Evolutionary conservation across 2,888 invertebrate genomes (phyloP).

Genomic region (Spicauda simplicius): DNA sequence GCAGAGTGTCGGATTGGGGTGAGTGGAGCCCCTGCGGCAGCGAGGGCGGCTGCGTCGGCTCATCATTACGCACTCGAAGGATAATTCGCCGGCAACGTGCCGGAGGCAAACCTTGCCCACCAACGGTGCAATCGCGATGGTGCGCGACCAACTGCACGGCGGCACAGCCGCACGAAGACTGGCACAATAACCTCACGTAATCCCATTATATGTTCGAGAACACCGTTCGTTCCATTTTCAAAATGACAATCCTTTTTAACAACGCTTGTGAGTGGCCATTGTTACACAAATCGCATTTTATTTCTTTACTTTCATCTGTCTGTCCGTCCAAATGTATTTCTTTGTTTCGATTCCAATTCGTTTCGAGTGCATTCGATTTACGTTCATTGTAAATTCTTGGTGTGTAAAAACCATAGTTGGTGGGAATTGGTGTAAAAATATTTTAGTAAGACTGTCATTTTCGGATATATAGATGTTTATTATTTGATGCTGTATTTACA

Average conservation of each 20-base stretch:
- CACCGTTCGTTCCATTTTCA: conserved; percentile 38
- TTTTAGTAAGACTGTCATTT: conserved; percentile 74
- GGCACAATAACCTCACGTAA: conserved; percentile 79
- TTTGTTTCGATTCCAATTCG: conserved; percentile 52
- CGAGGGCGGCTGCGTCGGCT: conserved; percentile 96
- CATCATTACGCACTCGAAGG: conserved; percentile 91
- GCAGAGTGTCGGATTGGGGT: conserved; percentile 94
- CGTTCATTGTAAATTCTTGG: conserved; percentile 62
- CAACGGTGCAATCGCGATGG: conserved; percentile 94
- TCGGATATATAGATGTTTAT: conserved; percentile 60
- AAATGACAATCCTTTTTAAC: conserved; percentile 42
- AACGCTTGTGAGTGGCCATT: conserved; percentile 43
- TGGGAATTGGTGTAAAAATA: conserved; percentile 71
- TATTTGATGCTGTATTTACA: conserved; percentile 71
- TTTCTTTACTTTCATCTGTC: conserved; percentile 66
- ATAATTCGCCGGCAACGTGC: conserved; percentile 91
- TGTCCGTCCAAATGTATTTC: conserved; percentile 77
- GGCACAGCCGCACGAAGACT: conserved; percentile 56
- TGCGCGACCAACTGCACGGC: conserved; percentile 88
- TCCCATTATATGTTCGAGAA: conserved; percentile 42
- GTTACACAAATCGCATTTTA: conserved; percentile 40
- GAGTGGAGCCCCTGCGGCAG: conserved; percentile 95
- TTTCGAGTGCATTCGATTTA: conserved; percentile 44
- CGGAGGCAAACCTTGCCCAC: conserved; percentile 93
- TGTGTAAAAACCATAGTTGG: conserved; percentile 63